Percentiles rank a stretch among this genome's conserved stretches.
Conservation (phyloP, 2,797 vertebrate genomes). For the Malurus leucopterus region DNA sequence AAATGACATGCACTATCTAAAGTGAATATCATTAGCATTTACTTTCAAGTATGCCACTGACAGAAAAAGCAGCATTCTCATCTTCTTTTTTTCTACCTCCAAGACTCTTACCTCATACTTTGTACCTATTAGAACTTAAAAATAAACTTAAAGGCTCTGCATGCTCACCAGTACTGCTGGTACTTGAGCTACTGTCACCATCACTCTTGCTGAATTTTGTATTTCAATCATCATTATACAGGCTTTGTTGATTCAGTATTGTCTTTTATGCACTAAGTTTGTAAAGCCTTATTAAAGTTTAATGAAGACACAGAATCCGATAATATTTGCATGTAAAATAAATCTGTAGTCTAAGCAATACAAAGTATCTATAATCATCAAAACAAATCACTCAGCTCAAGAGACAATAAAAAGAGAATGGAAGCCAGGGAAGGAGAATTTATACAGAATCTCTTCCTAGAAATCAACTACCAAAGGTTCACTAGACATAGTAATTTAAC, state of each 20-base stretch:
- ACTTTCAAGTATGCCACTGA: not conserved
- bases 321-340: slow-evolving; percentile 60
- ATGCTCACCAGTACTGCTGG: not conserved
- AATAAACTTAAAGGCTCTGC: not conserved
- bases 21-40: slow-evolving; percentile 12
- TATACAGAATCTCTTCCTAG: not conserved
- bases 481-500: not conserved
- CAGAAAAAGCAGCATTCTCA: not conserved
- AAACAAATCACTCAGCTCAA: slow-evolving; percentile 44
- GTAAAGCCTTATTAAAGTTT: slow-evolving; percentile 54
- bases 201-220: not conserved
- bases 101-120: not conserved
- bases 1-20: not conserved
- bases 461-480: not conserved
- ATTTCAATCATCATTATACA: slow-evolving; percentile 55
- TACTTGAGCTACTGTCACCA: not conserved
- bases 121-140: not conserved
- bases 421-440: not conserved
- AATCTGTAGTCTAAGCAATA: slow-evolving; percentile 51
- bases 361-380: slow-evolving; percentile 49
- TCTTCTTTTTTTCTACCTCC: not conserved
- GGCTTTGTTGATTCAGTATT: slow-evolving; percentile 49
- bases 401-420: slow-evolving; percentile 9
- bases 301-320: slow-evolving; percentile 50
- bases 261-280: slow-evolving; percentile 18